phyloP scores from a whole-genome alignment of 2,113 vertebrate genomes.

The Uropsilus gracilis region DNA sequence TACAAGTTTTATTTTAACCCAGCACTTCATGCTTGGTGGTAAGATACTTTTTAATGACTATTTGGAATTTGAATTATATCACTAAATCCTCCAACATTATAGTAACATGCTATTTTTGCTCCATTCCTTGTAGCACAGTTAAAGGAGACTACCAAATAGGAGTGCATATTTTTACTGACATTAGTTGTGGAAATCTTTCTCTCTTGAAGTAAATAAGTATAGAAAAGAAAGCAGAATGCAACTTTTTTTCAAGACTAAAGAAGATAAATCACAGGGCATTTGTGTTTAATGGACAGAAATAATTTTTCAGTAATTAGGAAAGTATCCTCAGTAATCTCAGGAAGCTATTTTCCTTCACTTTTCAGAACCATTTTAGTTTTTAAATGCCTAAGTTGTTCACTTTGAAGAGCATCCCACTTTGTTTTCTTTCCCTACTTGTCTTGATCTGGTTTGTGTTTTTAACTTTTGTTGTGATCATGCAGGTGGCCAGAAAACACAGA shows the following conservation, averaged over 20 bases:
- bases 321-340: background rate
- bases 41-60: conserved; percentile 27
- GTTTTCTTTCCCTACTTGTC: conserved; percentile 6
- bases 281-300: conserved; percentile 43
- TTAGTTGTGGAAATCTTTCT: conserved; percentile 38
- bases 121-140: background rate
- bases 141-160: background rate
- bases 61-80: conserved; percentile 43
- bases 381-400: conserved; percentile 20
- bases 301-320: background rate
- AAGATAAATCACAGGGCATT: background rate
- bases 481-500: conserved; percentile 82
- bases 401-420: background rate
- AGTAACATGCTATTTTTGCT: background rate
- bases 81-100: conserved; percentile 5
- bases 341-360: background rate
- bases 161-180: background rate
- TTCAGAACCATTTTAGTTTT: conserved; percentile 37
- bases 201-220: background rate
- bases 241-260: background rate
- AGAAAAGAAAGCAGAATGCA: conserved; percentile 3
- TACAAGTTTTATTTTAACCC: conserved; percentile 8
- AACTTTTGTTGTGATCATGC: conserved; percentile 63
- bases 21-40: background rate
- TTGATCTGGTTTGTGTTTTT: conserved; percentile 60